Evolutionary conservation across 2,797 vertebrate genomes (phyloP).

Genomic region (Orientallactaga sibirica): DNA sequence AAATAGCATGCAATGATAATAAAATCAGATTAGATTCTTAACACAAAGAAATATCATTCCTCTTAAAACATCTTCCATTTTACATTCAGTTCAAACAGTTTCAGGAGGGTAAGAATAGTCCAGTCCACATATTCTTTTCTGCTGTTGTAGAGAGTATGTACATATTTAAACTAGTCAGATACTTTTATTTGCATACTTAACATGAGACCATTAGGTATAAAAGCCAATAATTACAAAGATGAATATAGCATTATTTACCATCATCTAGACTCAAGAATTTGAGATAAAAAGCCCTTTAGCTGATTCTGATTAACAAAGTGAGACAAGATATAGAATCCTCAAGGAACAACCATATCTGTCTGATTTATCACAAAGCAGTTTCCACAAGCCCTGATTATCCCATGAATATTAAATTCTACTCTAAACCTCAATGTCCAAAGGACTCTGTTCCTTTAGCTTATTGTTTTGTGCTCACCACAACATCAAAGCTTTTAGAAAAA

Average conservation of each 20-base stretch:
- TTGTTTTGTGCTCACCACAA: background rate
- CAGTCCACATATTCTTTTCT: background rate
- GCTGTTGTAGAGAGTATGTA: background rate
- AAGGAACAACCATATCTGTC: background rate
- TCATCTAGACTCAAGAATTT: background rate
- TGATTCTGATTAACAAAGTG: conserved; percentile 6
- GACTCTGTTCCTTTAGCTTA: background rate
- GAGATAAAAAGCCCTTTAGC: background rate
- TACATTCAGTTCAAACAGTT: background rate
- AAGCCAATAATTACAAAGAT: background rate
- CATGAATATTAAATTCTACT: background rate
- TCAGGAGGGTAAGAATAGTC: background rate
- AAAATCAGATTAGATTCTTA: background rate
- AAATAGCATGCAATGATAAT: conserved; percentile 4
- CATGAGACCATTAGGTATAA: background rate
- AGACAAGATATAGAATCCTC: background rate
- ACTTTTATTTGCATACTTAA: background rate
- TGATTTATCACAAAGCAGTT: background rate
- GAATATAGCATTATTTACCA: background rate
- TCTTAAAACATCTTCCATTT: background rate
- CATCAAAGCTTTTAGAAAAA: background rate
- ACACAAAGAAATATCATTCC: background rate
- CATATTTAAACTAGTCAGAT: background rate
- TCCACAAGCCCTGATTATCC: background rate
- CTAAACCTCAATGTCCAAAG: background rate